Evolutionary conservation across 1,140 invertebrate genomes (phyloP).

Genomic region (Lutraria rhynchaena): DNA sequence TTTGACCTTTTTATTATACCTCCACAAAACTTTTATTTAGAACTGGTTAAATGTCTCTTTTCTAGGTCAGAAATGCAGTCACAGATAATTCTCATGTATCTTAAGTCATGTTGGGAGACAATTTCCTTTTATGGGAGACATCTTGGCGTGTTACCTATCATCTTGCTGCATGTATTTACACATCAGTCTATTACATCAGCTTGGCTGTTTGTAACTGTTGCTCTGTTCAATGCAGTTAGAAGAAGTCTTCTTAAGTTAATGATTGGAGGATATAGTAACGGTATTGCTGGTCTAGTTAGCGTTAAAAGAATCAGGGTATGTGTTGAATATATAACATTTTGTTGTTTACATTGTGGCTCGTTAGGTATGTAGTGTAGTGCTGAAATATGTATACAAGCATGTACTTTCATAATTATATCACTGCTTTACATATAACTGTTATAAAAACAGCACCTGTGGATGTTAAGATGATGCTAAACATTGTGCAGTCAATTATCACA

Average conservation of each 20-base stretch:
- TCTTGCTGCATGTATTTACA: slow-evolving; percentile 11
- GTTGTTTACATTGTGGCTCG: neutral
- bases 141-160: slow-evolving; percentile 2
- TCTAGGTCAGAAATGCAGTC: slow-evolving; percentile 34
- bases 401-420: no score
- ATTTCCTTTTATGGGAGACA: slow-evolving; percentile 28
- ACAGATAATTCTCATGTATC: neutral
- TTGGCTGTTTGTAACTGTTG: slow-evolving; percentile 31
- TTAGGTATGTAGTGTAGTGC: neutral
- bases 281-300: slow-evolving; percentile 14
- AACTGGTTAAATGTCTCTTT: no score
- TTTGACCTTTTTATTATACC: no score
- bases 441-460: no score
- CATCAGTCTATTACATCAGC: neutral
- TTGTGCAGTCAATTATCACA: no score
- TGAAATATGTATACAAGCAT: neutral
- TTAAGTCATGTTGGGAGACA: slow-evolving; percentile 8
- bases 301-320: slow-evolving; percentile 21
- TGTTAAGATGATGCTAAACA: no score
- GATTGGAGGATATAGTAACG: neutral
- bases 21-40: no score
- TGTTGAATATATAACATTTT: neutral
- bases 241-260: slow-evolving; percentile 31
- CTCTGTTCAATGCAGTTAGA: slow-evolving; percentile 9
- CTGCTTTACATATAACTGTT: no score